Evolutionary conservation across 2,113 vertebrate species (phyloP), one percentile per base, ranked within the genome.

Genomic region (Arizona elegans): DNA sequence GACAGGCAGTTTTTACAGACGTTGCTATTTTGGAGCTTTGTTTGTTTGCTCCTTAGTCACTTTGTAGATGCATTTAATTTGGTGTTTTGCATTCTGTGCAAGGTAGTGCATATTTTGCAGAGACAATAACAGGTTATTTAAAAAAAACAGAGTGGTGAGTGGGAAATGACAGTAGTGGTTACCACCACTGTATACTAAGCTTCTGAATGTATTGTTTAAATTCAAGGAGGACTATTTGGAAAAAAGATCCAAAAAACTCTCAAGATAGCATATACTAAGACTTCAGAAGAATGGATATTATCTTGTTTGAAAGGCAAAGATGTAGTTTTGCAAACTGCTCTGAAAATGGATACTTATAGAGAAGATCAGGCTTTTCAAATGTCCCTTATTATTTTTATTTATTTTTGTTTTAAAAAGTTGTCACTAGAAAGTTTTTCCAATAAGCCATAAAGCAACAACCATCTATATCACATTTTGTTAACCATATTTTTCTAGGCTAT

Each of bases 51-150:
- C 58, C 91, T 54, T 89, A 52, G 54, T 24, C 50, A 29, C 47
- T 86, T 70, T 90, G 75, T 38, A 93, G 86, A 65, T 90, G 87
- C 12, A 38, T 33, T 52, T 93, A 92, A 55, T 94, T 92, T 92
- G 75, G 8, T 11, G 50, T 90, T 89, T 62, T 81, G 91, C 55
- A 87, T 86, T 92, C 88, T 85, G 75, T 65, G n/a, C 24, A 90
- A 24, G 70, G 54, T 89, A 43, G 62, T 53, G 56, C 15, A 24
- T 47, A 54, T 62, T 91, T 89, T 92, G 91, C 21, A 88, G 93
- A 62, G 54, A 59, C 50, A 86, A 90, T 93, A 65, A 87, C 56
- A 43, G 56, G 65, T 43, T 54, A 65, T 62, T 90, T 87, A 21
- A 43, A 86, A 43, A 87, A 87, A 86, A 43, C 58, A 29, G 87